Evolutionary conservation across 2,797 vertebrate species (phyloP).

Genomic region (Epinephelus awoara): DNA sequence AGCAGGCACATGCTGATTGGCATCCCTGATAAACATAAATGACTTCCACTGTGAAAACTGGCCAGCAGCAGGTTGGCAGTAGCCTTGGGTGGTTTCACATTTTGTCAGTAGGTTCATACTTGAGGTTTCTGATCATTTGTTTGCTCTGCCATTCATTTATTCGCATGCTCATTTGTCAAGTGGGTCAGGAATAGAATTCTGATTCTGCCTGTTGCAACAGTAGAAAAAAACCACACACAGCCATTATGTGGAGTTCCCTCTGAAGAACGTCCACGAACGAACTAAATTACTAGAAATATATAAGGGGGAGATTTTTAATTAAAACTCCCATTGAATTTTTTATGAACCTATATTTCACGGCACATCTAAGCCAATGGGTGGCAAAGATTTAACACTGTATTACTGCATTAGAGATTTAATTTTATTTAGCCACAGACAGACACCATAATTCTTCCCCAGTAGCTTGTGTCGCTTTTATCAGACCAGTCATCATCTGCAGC

Average conservation of each 20-base stretch:
- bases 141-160: slow-evolving; percentile 41
- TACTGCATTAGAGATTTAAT: slow-evolving; percentile 31
- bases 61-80: slow-evolving; percentile 56
- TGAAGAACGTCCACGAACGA: slow-evolving; percentile 2
- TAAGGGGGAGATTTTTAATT: slow-evolving; percentile 63
- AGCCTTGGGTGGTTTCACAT: slow-evolving; percentile 46
- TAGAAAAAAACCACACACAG: neutral
- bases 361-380: slow-evolving; percentile 52
- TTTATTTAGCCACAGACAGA: slow-evolving; percentile 44
- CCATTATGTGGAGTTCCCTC: slow-evolving; percentile 7
- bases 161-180: slow-evolving; percentile 45
- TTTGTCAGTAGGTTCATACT: slow-evolving; percentile 40
- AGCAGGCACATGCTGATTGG: slow-evolving; percentile 72
- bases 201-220: slow-evolving; percentile 1
- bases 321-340: slow-evolving; percentile 66
- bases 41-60: slow-evolving; percentile 64
- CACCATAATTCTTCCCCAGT: slow-evolving; percentile 50
- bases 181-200: slow-evolving; percentile 19
- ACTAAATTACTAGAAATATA: slow-evolving; percentile 43
- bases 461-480: slow-evolving; percentile 58
- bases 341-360: slow-evolving; percentile 71
- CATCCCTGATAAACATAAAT: slow-evolving; percentile 58
- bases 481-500: slow-evolving; percentile 61
- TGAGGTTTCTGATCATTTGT: slow-evolving; percentile 48
- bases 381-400: slow-evolving; percentile 54